Base-by-base conservation (phyloP, 2,113 vertebrate genomes). In the Ophthalmolycus amberensis region DNA sequence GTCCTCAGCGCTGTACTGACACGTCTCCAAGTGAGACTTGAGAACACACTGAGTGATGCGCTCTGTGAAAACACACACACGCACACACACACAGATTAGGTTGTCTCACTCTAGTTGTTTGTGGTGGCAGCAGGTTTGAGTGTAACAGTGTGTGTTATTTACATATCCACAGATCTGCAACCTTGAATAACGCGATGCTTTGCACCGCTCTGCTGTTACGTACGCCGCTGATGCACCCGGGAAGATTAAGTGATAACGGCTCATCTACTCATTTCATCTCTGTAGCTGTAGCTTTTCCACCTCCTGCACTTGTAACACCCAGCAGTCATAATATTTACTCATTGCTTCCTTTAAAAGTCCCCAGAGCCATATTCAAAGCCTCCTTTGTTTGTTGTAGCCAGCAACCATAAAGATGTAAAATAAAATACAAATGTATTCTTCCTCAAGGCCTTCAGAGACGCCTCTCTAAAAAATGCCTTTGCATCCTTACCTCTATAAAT, bases 1-100 rank as follows among this genome's bases (percentile, higher is more conserved):
- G 88, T 98, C 97, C 74, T 98, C 96, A 0, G 92, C 86, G 0
- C 95, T 97, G 95, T 97, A 97, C 92, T 97, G 97, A 90, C 96
- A 97, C 2, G 97, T 98, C 91, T 98, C 97, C 76, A 96, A 79
- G 88, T 98, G 97, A 0, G 97, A 98, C 84, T 95, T 96, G 58
- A 96, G 91, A 71, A 97, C 94, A 32, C 96, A 96, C 93, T 97
- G 95, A 20, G 96, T 93, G 38, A 96, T 94, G 22, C 89, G 94
- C 71, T 97, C 97, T 96, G 95, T 15, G 22, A 44, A 68, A 85
- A 80, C 71, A 9, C 40, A 42, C 40, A 42, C 40, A 42, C 40
- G 40, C 70, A 27, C 16, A 1, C 25, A 89, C 4, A 79, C 8
- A 69, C 70, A 27, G 32, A 32, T 32, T 32, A 32, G 32, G 27